Evolutionary conservation across 2,113 vertebrate genomes (phyloP), one percentile per base, ranked within the genome.

Genomic region (Numenius arquata): DNA sequence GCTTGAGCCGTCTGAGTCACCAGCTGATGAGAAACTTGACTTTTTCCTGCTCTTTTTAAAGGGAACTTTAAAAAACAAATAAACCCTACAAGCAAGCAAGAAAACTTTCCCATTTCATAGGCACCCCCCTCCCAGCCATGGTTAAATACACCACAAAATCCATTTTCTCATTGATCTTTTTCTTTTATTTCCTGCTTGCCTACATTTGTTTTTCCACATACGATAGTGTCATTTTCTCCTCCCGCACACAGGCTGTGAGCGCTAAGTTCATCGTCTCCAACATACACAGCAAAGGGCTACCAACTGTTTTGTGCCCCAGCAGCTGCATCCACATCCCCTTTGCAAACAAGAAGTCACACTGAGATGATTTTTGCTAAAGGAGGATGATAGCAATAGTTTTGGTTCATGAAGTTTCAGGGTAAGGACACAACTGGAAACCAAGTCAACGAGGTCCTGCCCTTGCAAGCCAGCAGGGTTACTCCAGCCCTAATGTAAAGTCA

Each of bases 141-240:
- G 73, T 89, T 82, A 95, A 96, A 92, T 32, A 89, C 74, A 76
- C 80, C 84, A 93, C 90, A 96, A 91, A 95, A 95, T 94, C 87
- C 67, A 61, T 93, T 91, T 95, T 93, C 96, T 85, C 93, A 82
- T 91, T 94, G 91, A 82, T 82, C 89, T 90, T 94, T 90, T 82
- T 48, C 45, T 92, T 87, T 76, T 97, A 50, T 88, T 96, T 96
- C 95, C 93, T 95, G 80, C 70, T 83, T 84, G 40, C 45, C 62
- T 89, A 58, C 84, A 93, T 93, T 91, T 85, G 77, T 86, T 95
- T 91, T 84, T 87, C 70, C 91, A 93, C 58, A 78, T 5, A 15
- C 43, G 61, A 85, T 91, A 84, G 34, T 76, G 75, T 68, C 16
- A 5, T 87, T 87, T 97, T 92, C 87, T 92, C 74, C 81, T 91